These are phyloP conservation scores for Antennarius striatus DNA, from an alignment of 2,113 vertebrate species.

Conservation along the genomic window DNA sequence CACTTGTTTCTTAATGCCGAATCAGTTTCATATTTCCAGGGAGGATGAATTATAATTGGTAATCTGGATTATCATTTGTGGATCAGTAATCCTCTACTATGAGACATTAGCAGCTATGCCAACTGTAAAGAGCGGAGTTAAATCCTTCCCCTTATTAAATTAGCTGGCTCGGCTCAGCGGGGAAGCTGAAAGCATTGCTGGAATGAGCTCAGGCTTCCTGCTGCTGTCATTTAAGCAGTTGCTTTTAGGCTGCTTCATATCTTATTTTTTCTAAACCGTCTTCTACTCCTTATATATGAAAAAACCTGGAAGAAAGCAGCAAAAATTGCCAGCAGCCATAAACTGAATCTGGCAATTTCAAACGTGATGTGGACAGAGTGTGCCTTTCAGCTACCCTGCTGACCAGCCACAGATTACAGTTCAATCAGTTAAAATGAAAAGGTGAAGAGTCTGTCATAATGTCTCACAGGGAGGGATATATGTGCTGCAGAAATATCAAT, in stretches of 20 bases:
- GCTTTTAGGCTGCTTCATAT: constrained; percentile 2
- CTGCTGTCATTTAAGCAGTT: constrained; percentile 22
- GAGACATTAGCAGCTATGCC: constrained; percentile 47
- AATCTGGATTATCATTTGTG: constrained; percentile 49
- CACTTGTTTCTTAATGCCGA: constrained; percentile 18
- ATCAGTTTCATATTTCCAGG: constrained; percentile 39
- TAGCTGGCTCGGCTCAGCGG: constrained; percentile 50
- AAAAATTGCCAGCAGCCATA: constrained; percentile 2
- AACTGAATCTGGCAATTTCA: not conserved
- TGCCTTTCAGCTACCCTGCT: constrained; percentile 14
- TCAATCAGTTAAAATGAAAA: constrained; percentile 24
- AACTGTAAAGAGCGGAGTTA: constrained; percentile 67
- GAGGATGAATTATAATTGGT: constrained; percentile 39
- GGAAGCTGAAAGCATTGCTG: constrained; percentile 37
- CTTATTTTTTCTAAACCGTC: not conserved
- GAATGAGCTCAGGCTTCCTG: constrained; percentile 34
- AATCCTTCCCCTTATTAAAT: constrained; percentile 66
- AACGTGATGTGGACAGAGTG: constrained; percentile 11
- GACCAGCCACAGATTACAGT: constrained; percentile 19
- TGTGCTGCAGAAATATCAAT: not conserved
- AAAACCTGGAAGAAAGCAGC: not conserved
- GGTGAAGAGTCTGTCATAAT: constrained; percentile 1
- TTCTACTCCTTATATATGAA: not conserved
- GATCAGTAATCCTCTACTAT: constrained; percentile 41
- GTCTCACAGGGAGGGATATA: not conserved